Conservation (phyloP, 1,140 invertebrate species). For the Papilio helenus region DNA sequence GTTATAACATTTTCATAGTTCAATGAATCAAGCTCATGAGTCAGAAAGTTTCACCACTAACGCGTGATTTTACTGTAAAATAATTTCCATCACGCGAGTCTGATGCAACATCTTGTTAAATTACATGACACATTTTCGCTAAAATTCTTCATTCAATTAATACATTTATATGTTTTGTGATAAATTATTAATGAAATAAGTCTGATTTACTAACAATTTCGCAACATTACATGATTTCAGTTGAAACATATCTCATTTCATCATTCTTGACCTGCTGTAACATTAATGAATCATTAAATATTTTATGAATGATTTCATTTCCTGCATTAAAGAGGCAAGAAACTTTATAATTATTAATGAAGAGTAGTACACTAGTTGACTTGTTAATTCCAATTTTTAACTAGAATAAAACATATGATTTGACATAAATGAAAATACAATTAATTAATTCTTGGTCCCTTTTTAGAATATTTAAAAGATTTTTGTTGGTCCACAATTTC, state of each 20-base stretch:
- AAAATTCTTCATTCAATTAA: background rate
- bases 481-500: no score
- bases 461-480: no score
- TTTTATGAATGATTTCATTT: no score
- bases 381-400: no score
- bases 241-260: background rate
- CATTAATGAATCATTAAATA: background rate
- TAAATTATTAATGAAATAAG: background rate
- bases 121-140: background rate
- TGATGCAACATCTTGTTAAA: slow-evolving; percentile 1
- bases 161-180: background rate
- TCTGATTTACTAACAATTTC: background rate
- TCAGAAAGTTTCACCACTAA: background rate
- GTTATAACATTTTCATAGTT: background rate
- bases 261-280: background rate
- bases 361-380: no score
- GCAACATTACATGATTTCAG: background rate
- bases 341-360: no score
- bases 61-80: background rate
- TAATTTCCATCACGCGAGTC: slow-evolving; percentile 8
- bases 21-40: background rate
- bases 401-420: no score
- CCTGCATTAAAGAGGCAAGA: no score
- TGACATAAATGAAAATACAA: no score
- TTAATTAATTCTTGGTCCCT: no score